phyloP scores from a whole-genome alignment of 2,113 vertebrate genomes.

The Microtus ochrogaster region DNA sequence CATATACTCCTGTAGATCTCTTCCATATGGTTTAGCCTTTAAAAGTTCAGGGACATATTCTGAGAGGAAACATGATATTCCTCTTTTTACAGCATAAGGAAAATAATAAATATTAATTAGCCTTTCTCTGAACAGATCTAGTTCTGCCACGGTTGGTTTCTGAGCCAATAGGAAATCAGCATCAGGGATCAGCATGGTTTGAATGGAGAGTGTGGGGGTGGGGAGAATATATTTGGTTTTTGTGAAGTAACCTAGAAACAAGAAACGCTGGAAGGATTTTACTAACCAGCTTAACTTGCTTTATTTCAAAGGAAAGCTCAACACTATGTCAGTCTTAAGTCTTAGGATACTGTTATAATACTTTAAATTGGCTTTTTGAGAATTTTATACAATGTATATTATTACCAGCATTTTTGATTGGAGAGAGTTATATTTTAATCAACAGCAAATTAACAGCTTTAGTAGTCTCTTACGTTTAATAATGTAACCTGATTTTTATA shows the following conservation, averaged over 20 bases:
- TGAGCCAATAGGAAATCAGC: background rate
- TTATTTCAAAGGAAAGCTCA: conserved; percentile 22
- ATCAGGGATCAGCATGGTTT: background rate
- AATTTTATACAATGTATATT: conserved; percentile 28
- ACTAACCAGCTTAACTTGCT: background rate
- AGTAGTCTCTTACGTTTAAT: conserved; percentile 39
- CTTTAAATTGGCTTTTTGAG: background rate
- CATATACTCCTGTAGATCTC: conserved; percentile 72
- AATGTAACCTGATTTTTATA: background rate
- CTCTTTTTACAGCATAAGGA: conserved; percentile 60
- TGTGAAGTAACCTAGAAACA: background rate
- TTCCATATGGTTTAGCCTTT: conserved; percentile 81
- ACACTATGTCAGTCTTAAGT: background rate
- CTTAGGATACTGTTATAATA: background rate
- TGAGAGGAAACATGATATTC: conserved; percentile 72
- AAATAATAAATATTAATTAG: conserved; percentile 74
- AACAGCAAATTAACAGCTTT: background rate
- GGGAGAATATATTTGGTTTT: background rate
- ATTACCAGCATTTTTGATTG: conserved; percentile 3
- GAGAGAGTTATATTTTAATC: background rate
- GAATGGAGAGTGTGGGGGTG: background rate
- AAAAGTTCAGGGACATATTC: conserved; percentile 59
- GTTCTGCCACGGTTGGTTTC: background rate
- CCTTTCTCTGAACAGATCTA: conserved; percentile 44
- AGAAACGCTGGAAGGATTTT: background rate